Evolutionary conservation across 1,140 invertebrate species (phyloP), one percentile per base, ranked within the genome.

Genomic region (Antheraea mylitta): DNA sequence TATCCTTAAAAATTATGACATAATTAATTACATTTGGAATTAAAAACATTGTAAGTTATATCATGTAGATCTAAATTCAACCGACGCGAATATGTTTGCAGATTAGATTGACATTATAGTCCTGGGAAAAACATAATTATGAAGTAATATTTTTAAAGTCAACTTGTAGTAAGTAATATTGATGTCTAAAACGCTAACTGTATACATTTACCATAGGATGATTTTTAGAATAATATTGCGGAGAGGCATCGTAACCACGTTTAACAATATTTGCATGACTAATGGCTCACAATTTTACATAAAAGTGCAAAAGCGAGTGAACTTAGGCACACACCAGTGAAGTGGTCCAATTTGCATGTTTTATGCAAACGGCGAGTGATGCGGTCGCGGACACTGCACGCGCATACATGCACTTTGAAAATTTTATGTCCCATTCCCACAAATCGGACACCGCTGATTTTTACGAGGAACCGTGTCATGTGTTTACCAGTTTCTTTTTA

Each of bases 301-400:
- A 88, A 91, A 91, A 89, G 80, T 87, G 81, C 80, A 88, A 87
- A 86, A 87, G 84, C 84, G 80, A 87, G 80, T 82, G 82, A 83
- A 85, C 83, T 87, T 86, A 88, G 86, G 82, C 78, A 79, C 86
- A 83, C 86, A 83, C 80, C 79, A 80, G 80, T 71, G 83, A 87
- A 90, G 84, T 89, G 87, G 82, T 86, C 80, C 87, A 91, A 91
- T 91, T 91, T 91, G 82, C 88, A 91, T 90, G 83, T 89, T 89
- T 91, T 90, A 91, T 91, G 88, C 86, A 85, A 64, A 76, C 76
- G 68, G 76, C 77, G 80, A 80, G 81, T 81, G 82, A 83, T 85
- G 79, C 82, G 71, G 78, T 74, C 78, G 79, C 75, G 84, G 85
- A 85, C 87, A 82, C 70, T 79, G 79, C 82, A 79, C 79, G 80